phyloP scores from a whole-genome alignment of 2,888 invertebrate species.

The Drosophila hamatofila region DNA sequence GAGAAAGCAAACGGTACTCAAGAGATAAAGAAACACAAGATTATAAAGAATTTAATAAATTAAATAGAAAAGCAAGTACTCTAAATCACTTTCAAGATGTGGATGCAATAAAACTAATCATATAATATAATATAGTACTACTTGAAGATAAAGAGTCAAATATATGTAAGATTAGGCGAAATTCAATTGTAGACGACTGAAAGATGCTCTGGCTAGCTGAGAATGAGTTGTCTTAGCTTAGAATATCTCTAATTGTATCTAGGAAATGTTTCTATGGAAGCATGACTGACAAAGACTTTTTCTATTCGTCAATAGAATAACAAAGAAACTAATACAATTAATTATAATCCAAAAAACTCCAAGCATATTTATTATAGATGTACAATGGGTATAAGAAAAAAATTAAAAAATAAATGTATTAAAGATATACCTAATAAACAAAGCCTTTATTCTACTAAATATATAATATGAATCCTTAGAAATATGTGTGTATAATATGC shows the following conservation, averaged over 20 bases:
- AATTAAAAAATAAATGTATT: background rate
- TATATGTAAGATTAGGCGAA: background rate
- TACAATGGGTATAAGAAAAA: background rate
- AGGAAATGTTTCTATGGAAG: no score
- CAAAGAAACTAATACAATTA: background rate
- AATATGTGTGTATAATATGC: background rate
- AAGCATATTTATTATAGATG: background rate
- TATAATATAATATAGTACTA: slow-evolving; percentile 1
- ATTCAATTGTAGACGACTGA: background rate
- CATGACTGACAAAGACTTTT: no score
- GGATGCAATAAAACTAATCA: slow-evolving; percentile 5
- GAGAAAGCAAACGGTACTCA: slow-evolving; percentile 1
- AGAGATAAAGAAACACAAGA: slow-evolving; percentile 8
- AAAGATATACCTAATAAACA: background rate
- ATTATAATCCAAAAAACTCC: background rate
- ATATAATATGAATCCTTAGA: background rate
- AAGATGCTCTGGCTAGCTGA: background rate
- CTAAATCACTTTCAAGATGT: background rate
- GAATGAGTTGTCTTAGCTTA: background rate
- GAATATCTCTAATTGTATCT: no score
- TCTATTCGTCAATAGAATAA: no score
- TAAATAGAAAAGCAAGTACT: background rate
- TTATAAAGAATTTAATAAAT: background rate
- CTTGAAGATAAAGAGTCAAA: slow-evolving; percentile 10
- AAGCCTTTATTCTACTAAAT: background rate